These are phyloP conservation scores for Melipona beecheii DNA, from an alignment of 2,888 invertebrate genomes.

Conservation along the genomic window DNA sequence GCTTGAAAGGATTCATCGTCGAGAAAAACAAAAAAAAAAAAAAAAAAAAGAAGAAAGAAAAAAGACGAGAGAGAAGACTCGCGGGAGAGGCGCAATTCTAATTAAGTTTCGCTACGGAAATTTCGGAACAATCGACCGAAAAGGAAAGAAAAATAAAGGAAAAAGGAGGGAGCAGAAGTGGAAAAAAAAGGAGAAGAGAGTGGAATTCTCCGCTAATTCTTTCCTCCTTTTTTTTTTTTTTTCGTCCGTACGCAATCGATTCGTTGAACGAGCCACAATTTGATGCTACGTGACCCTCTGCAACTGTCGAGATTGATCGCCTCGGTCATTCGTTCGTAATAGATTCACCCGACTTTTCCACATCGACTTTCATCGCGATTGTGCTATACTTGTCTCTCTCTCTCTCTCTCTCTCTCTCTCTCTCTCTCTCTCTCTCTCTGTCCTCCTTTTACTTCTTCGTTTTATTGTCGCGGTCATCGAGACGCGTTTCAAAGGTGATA, in stretches of 20 bases:
- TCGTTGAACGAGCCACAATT: constrained; percentile 15
- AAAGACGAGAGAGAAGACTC: no score
- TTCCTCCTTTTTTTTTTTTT: neutral
- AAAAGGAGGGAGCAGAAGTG: neutral
- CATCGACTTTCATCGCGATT: constrained; percentile 31
- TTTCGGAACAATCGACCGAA: neutral
- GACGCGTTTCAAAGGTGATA: constrained; percentile 25
- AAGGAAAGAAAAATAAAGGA: no score
- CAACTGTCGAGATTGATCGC: constrained; percentile 15
- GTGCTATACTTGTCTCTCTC: neutral
- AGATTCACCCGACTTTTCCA: constrained; percentile 28
- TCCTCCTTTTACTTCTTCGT: neutral
- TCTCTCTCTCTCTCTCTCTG: neutral
- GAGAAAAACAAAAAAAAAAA: neutral
- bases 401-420: neutral
- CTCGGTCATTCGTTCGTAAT: constrained; percentile 3
- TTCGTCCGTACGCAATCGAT: neutral
- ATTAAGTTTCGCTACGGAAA: neutral
- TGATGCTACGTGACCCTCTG: constrained; percentile 14
- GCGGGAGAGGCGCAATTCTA: no score
- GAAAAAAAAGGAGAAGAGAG: neutral
- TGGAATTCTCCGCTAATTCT: neutral
- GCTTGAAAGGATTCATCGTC: neutral
- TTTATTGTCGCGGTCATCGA: constrained; percentile 26
- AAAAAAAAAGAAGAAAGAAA: no score